Conservation (phyloP, 2,888 invertebrate species). For the Hemistola chrysoprasaria region DNA sequence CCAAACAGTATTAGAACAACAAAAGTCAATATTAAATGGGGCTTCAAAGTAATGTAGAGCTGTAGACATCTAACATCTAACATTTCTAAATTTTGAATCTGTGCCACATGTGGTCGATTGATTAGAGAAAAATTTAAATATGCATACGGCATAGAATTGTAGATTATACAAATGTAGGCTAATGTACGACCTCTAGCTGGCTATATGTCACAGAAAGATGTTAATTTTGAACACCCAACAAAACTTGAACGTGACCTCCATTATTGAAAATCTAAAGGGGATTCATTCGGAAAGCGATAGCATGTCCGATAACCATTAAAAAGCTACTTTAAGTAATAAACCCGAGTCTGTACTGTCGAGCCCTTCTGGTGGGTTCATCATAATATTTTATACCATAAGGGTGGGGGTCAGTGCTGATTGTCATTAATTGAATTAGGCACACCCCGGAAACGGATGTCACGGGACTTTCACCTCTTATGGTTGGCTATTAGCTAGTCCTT, state of each 20-base stretch:
- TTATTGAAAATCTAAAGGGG: too few relatives aligned
- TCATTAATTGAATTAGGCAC: constrained; percentile 17
- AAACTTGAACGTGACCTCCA: too few relatives aligned
- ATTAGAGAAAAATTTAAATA: too few relatives aligned
- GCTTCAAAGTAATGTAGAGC: not conserved
- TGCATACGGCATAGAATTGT: too few relatives aligned
- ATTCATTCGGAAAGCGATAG: not conserved
- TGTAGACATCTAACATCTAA: too few relatives aligned
- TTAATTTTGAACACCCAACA: too few relatives aligned
- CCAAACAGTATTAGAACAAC: constrained; percentile 6
- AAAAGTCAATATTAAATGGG: not conserved
- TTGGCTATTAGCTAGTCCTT: too few relatives aligned
- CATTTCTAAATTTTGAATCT: too few relatives aligned
- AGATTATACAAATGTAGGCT: too few relatives aligned
- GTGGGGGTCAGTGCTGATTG: constrained; percentile 10
- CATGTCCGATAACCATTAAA: constrained; percentile 15
- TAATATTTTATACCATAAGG: constrained; percentile 16
- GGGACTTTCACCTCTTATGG: constrained; percentile 12
- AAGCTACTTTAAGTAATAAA: constrained; percentile 4
- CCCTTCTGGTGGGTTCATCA: constrained; percentile 2
- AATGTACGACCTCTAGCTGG: too few relatives aligned
- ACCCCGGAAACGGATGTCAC: constrained; percentile 16
- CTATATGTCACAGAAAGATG: too few relatives aligned
- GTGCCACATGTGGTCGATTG: too few relatives aligned
- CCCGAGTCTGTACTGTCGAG: not conserved